These are phyloP conservation scores for Melanitta fusca DNA, from an alignment of 2,797 vertebrate genomes.

Conservation along the genomic window DNA sequence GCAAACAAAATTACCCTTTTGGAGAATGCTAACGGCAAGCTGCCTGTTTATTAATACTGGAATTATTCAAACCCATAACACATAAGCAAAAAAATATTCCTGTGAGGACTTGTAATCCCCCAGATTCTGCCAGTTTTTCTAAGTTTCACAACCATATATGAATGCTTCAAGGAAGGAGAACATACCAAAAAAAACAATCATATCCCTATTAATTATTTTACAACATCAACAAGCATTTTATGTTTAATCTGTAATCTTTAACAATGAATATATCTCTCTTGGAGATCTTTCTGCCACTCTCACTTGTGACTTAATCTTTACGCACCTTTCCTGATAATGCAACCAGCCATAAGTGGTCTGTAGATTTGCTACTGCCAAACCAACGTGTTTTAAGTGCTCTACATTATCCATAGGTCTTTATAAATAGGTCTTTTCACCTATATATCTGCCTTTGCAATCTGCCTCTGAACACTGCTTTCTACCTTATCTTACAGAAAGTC, in stretches of 20 bases:
- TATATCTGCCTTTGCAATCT: not conserved
- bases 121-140: not conserved
- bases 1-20: not conserved
- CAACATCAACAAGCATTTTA: not conserved
- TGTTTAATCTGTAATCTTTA: not conserved
- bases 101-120: not conserved
- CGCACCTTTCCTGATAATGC: not conserved
- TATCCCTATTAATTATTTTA: not conserved
- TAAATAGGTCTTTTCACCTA: not conserved
- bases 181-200: not conserved
- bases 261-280: not conserved
- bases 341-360: not conserved
- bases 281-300: not conserved
- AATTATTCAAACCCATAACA: not conserved
- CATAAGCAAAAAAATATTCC: not conserved
- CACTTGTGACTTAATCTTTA: not conserved
- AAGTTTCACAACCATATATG: not conserved
- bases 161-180: not conserved
- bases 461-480: not conserved
- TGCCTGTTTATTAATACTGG: not conserved
- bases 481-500: not conserved
- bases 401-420: too few relatives aligned
- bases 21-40: not conserved
- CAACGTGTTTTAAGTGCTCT: not conserved
- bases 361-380: not conserved